phyloP scores from a whole-genome alignment of 2,888 invertebrate genomes.

The Drosophila meridiana region DNA sequence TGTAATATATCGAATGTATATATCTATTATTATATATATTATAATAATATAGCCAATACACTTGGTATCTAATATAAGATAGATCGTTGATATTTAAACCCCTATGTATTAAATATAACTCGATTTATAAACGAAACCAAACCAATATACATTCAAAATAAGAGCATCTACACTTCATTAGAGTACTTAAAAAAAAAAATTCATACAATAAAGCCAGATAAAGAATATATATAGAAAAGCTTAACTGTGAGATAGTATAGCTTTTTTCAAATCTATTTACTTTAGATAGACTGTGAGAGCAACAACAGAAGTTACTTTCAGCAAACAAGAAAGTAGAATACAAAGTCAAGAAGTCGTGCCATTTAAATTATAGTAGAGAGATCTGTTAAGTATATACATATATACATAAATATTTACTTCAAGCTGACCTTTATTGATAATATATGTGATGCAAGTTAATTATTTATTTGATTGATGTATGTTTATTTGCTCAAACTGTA shows the following conservation, averaged over 20 bases:
- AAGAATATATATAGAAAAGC: conserved; percentile 19
- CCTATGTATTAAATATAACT: no score
- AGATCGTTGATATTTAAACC: no score
- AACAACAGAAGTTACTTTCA: background rate
- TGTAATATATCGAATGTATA: background rate
- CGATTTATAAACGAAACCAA: background rate
- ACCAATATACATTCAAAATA: no score
- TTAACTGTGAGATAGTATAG: conserved; percentile 14
- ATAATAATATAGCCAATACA: background rate
- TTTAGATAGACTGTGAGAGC: conserved; percentile 1
- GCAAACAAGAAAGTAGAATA: conserved; percentile 3
- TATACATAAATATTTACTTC: background rate
- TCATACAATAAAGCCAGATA: conserved; percentile 44
- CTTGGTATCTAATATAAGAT: no score
- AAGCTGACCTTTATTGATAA: conserved; percentile 6
- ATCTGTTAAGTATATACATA: background rate
- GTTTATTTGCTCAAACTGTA: background rate
- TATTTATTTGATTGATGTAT: background rate
- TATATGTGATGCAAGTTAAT: background rate
- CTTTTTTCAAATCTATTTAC: conserved; percentile 5
- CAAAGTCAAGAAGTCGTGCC: background rate
- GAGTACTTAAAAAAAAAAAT: no score
- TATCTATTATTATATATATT: background rate
- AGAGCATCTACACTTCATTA: background rate
- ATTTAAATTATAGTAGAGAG: conserved; percentile 5